Base-by-base conservation (phyloP, 2,888 invertebrate genomes). In the Elysia crispata region DNA sequence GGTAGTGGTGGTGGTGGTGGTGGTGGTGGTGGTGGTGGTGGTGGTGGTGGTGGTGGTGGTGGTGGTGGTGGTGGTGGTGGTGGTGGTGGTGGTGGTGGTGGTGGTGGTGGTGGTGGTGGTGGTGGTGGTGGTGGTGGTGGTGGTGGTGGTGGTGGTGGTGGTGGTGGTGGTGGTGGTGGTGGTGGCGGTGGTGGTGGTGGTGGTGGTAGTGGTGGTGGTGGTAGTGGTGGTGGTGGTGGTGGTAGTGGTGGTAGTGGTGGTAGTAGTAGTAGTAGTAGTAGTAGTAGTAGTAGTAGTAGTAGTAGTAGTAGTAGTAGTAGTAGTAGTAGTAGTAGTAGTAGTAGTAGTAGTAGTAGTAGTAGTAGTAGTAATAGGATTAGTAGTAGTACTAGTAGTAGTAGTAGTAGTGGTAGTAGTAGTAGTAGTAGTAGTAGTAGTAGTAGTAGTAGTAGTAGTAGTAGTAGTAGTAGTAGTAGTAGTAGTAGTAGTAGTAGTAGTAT, bases 61-160 rank as follows among this genome's bases (percentile, higher is more conserved):
- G 60, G 60, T 60, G 11, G 60, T 60, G 60, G 60, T 60, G 60
- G 60, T 60, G 11, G 60, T 60, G 60, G 60, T 60, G 60, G 11
- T 60, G 60, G 5, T 60, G 60, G 60, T 60, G 60, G 60, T 60
- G 60, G 60, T 60, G 60, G 60, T 60, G 11, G 60, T 60, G 60
- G 60, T 60, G 60, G 60, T 60, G 11, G 60, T 60, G 60, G 60
- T 60, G 60, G 11, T 60, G 11, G 60, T 60, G 60, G 60, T 60
- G 60, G 60, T 60, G 11, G 60, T 60, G 60, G 60, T 60, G 60
- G 11, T 60, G 60, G 5, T 60, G 60, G 60, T 60, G 60, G 60
- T 60, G 60, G 60, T 60, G 60, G 60, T 60, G 11, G 28, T n/a
- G 30, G 60, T 60, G 25, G 60, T 60, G 1, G 60, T 60, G 25